Evolutionary conservation across 1,140 invertebrate species (phyloP).

Genomic region (Pseudomyrmex dendroicus): DNA sequence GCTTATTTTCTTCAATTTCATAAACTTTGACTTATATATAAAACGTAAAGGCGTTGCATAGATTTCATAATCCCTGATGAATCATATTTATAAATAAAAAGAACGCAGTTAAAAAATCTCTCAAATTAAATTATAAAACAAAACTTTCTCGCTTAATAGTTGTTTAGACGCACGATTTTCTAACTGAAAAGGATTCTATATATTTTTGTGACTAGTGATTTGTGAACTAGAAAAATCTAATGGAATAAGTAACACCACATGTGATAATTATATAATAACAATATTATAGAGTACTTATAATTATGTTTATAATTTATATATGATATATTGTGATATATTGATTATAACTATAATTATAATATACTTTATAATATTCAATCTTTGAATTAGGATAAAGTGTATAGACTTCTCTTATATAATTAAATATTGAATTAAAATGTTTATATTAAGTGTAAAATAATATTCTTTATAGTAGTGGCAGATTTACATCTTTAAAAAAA

Average conservation of each 20-base stretch:
- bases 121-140: constrained; percentile 47
- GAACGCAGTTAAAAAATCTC: constrained; percentile 40
- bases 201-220: constrained; percentile 42
- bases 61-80: constrained; percentile 54
- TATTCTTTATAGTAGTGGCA: constrained; percentile 19
- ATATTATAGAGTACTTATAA: too few relatives aligned
- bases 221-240: constrained; percentile 35
- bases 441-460: constrained; percentile 10
- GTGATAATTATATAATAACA: background rate
- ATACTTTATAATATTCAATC: constrained; percentile 37
- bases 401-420: constrained; percentile 12
- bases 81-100: constrained; percentile 50
- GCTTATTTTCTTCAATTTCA: constrained; percentile 35
- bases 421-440: constrained; percentile 33
- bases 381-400: background rate
- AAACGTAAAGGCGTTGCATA: constrained; percentile 9
- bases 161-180: constrained; percentile 37
- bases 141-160: constrained; percentile 37
- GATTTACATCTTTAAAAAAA: background rate
- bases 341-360: too few relatives aligned
- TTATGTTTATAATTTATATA: too few relatives aligned
- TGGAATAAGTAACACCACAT: constrained; percentile 12
- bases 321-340: too few relatives aligned
- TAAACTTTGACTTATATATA: constrained; percentile 18
- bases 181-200: constrained; percentile 18